Base-by-base conservation (phyloP, 1,140 invertebrate species). In the Oedothorax gibbosus region DNA sequence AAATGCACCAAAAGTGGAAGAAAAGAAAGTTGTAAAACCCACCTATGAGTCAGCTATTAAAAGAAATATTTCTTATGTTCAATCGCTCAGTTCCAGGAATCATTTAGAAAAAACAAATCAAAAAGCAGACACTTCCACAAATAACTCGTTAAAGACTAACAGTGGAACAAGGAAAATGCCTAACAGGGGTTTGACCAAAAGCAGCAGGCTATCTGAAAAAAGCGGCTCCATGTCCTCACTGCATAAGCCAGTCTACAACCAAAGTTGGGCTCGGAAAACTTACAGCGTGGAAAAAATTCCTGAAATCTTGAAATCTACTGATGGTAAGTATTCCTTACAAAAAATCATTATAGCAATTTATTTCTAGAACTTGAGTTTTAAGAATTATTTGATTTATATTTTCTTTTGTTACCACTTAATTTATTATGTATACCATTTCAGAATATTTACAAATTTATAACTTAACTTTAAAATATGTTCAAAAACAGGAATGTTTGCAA, bases 51-150 rank as follows among this genome's bases (percentile, higher is more conserved):
- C 81, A 51, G 81, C 81, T 83, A 83, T 83, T 54, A 64, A 75
- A 75, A 83, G 81, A 71, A 83, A 83, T 68, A 83, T 83, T 14
- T 83, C 81, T 54, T 83, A 75, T 75, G 81, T 83, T 0, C 68
- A 68, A 9, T 53, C 81, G 4, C 62, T 83, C 14, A 75, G 81
- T 66, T 83, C 81, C 8, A 83, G 15, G 75, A 83, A 83, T 66
- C 81, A 83, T 18, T 49, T 18, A 7, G 69, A 18, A 35, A 75
- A 53, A 35, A 6, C 60, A 12, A 53, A 50, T 21, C 51, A 64
- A 14, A 51, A 14, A 54, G 20, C 35, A 35, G 35, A 35, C 14
- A 75, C 71, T 66, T 83, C 81, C 8, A 83, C 10, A 83, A 83
- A 83, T 66, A 69, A 83, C 18, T 49, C 15, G 7, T 57, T 12